A percentile compares a stretch with the other conserved stretches of the same genome.
Evolutionary conservation across 2,888 invertebrate genomes (phyloP).

Genomic region (Pteria penguin): DNA sequence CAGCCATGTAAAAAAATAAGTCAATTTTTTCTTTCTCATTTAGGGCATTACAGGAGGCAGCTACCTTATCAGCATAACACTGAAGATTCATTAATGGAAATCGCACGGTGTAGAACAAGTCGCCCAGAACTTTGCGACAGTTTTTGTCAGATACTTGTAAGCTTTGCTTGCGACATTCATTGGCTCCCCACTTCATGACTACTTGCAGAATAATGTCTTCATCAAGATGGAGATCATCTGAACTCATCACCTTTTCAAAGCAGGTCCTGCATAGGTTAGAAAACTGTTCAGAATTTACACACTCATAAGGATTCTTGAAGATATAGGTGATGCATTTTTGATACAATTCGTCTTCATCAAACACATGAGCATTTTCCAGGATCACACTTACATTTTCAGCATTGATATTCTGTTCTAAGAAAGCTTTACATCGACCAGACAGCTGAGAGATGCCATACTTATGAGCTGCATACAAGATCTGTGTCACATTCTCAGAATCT

Average conservation of each 20-base stretch:
- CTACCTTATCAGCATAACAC: constrained; percentile 54
- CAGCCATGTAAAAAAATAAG: constrained; percentile 17
- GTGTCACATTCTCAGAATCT: constrained; percentile 50
- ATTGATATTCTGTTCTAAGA: constrained; percentile 50
- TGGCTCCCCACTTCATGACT: constrained; percentile 62
- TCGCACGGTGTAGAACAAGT: constrained; percentile 61
- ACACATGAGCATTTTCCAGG: constrained; percentile 56
- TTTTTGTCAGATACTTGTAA: constrained; percentile 57
- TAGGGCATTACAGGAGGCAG: neutral
- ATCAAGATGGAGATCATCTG: constrained; percentile 86
- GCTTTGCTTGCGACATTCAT: constrained; percentile 63
- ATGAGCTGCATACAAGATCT: constrained; percentile 48
- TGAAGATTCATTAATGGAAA: constrained; percentile 65
- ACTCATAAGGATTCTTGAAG: constrained; percentile 68
- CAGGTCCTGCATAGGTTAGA: constrained; percentile 85
- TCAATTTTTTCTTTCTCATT: constrained; percentile 24
- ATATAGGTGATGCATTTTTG: constrained; percentile 51
- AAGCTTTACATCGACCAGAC: constrained; percentile 43
- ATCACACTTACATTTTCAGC: constrained; percentile 54
- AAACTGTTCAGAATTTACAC: constrained; percentile 83
- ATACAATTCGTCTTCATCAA: constrained; percentile 46
- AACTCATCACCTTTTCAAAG: constrained; percentile 84
- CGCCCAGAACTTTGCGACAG: constrained; percentile 59
- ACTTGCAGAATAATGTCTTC: constrained; percentile 64
- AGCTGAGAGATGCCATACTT: constrained; percentile 48